Conservation (phyloP, 2,113 vertebrate genomes). For the Saguinus imperator region DNA sequence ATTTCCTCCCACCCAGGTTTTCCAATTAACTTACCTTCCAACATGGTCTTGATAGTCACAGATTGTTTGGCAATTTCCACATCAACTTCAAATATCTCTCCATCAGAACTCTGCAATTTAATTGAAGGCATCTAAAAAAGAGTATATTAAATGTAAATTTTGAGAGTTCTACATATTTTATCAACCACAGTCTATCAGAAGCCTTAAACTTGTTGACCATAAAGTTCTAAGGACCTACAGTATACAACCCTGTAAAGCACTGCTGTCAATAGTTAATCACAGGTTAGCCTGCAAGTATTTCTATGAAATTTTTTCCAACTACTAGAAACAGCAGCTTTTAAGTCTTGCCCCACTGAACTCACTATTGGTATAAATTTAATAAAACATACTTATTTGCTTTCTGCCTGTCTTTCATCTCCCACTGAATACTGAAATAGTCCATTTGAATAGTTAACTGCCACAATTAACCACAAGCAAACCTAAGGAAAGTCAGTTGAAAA, state of each 20-base stretch:
- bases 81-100: conserved; percentile 99
- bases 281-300: neutral
- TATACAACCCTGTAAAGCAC: neutral
- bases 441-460: conserved; percentile 44
- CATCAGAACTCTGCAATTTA: conserved; percentile 99
- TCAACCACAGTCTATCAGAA: neutral
- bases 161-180: conserved; percentile 27
- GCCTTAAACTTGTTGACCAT: neutral
- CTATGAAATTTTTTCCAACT: neutral
- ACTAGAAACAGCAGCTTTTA: conserved; percentile 22
- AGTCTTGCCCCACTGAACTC: neutral
- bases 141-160: conserved; percentile 35
- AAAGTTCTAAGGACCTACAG: neutral
- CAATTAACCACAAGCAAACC: conserved; percentile 23
- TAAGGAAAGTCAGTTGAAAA: conserved; percentile 7
- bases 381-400: neutral
- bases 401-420: neutral
- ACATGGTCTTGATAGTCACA: conserved; percentile 99
- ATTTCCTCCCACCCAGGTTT: neutral
- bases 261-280: neutral
- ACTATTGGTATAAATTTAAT: neutral
- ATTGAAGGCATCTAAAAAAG: conserved; percentile 95
- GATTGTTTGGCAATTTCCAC: conserved; percentile 99
- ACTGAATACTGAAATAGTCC: neutral
- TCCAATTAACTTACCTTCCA: conserved; percentile 91